Evolutionary conservation across 2,113 vertebrate species (phyloP), one percentile per base, ranked within the genome.

Genomic region (Tympanuchus pallidicinctus): DNA sequence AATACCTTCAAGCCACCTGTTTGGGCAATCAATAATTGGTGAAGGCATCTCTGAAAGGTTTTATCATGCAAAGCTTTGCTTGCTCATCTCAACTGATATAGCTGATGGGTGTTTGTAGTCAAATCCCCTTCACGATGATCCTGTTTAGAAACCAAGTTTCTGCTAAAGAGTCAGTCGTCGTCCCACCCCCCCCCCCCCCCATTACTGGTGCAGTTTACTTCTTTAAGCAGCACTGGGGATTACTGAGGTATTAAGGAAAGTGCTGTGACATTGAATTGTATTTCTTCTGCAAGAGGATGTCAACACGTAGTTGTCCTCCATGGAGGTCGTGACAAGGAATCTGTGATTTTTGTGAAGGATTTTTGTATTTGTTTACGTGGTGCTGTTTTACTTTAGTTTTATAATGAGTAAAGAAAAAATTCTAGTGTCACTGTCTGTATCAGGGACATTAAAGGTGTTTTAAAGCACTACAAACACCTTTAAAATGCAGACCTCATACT

Each of bases 401-500:
- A 60, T 81, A 38, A 82, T 74, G 42, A 88, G 22, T 25, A 54
- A 65, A 81, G 43, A 89, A 60, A 47, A 74, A 59, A 42, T 19
- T n/a, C 50, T 67, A 59, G 2, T 48, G n/a, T 17, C 64, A 24
- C 80, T 42, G 9, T 28, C 15, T 81, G 3, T 48, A 42, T 34
- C 27, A 84, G 30, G 54, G 67, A 59, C n/a, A 56, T 83, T 72
- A 43, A 64, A 95, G 61, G 59, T 34, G 43, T 45, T 83, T 88
- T 91, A 88, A 92, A 92, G 75, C 32, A 86, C 28, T 25, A 21
- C 48, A 36, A 76, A 81, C 8, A 19, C 75, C 22, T 36, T 86
- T 92, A 82, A 95, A 95, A 93, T 82, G 82, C 70, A 82, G 78
- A 54, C 52, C 85, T 95, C 72, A 69, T 95, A 65, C 88, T 70